Base-by-base conservation (phyloP, 30 jellyfish, hydroid and myxozoan species). In the Turritopsis dohrnii region DNA sequence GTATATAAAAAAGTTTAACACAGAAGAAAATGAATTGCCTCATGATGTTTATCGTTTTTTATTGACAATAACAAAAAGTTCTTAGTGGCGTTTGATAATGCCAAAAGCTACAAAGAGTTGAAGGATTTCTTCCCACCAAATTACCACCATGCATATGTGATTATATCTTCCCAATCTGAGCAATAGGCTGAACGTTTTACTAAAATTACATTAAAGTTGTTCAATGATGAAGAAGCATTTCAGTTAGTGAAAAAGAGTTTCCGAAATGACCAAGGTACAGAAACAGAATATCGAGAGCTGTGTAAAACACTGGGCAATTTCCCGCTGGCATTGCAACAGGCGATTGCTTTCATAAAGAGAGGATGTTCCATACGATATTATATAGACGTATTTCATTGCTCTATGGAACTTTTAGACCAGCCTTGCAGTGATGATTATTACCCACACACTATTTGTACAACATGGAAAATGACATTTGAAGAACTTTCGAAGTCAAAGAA, bases 291-390 rank as follows among this genome's bases (percentile, higher is more conserved):
- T 8, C 52, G 75, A 27, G 31, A 71, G 71, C 83, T 87, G 19
- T 83, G 86, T 19, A 28, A 29, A 8, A 71, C 19, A 73, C 65
- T 87, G 89, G 89, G 81, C 4, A 66, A 87, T 75, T 87, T 87
- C 29, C 95, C 95, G 0, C 84, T 87, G 0, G 95, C 95, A n/a
- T 52, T 87, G 54, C 95, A 87, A 73, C 95, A 87, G 65, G 95
- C 95, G 25, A 29, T 87, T 24, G 86, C 95, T 1, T 87, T 79
- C 71, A 81, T 87, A 21, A 87, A 73, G 79, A 87, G 81, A 74
- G 82, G 16, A 29, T 79, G 69, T 18, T n/a, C 77, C 77, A 69
- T 69, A 7, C 30, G 31, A 69, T 7, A 23, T n/a, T 69, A 69
- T 69, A 1, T 69, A 69, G 30, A 69, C 16, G 31, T 7, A n/a